These are phyloP conservation scores for Plebejus melissa DNA, from an alignment of 2,888 invertebrate genomes.

Conservation along the genomic window DNA sequence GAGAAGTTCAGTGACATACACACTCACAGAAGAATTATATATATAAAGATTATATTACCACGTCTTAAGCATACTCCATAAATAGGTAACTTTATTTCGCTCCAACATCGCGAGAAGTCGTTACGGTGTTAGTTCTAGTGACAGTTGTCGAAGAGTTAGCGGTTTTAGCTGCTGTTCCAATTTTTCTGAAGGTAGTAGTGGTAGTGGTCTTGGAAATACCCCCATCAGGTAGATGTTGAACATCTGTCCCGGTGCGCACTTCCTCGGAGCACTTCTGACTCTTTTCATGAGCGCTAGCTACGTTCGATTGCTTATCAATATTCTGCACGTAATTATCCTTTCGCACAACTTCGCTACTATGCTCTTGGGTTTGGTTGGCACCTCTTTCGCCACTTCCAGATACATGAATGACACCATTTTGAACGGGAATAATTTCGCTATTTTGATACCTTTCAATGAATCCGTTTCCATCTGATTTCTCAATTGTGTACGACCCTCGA, in stretches of 20 bases:
- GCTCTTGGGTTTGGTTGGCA: constrained; percentile 51
- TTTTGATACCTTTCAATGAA: constrained; percentile 59
- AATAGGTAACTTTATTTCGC: constrained; percentile 50
- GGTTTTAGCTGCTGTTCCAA: constrained; percentile 62
- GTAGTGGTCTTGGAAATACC: constrained; percentile 65
- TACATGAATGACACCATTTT: constrained; percentile 56
- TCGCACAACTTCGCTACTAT: constrained; percentile 51
- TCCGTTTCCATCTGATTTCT: constrained; percentile 54
- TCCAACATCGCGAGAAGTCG: constrained; percentile 67
- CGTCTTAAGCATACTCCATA: not conserved
- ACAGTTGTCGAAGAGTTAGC: constrained; percentile 59
- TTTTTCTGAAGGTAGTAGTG: constrained; percentile 62
- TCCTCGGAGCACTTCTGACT: constrained; percentile 58
- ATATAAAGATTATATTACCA: not conserved
- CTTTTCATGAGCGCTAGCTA: constrained; percentile 57
- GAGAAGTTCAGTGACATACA: too few relatives aligned
- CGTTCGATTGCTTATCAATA: constrained; percentile 54
- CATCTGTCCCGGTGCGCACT: constrained; percentile 60
- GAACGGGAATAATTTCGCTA: constrained; percentile 59
- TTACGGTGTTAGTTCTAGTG: constrained; percentile 60
- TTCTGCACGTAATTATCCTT: constrained; percentile 61
- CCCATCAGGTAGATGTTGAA: constrained; percentile 64
- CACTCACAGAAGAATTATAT: too few relatives aligned
- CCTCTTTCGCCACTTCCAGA: constrained; percentile 58
- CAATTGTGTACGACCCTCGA: constrained; percentile 70